Evolutionary conservation across 2,888 invertebrate species (phyloP), one percentile per base, ranked within the genome.

Genomic region (Paralinhomoeus sp.): DNA sequence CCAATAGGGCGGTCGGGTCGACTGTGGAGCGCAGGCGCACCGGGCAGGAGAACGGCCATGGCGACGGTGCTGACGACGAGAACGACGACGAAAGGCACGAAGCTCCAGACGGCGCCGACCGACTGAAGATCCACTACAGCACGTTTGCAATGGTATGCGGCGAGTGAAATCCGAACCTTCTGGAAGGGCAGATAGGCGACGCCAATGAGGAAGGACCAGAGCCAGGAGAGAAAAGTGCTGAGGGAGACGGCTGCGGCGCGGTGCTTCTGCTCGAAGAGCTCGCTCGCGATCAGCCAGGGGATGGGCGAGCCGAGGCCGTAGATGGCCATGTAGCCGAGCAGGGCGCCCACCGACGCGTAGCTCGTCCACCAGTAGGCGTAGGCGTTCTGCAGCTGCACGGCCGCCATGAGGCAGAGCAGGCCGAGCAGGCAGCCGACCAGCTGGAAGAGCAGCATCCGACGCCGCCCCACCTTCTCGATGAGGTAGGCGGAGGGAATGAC

Each of bases 401-500:
- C 49, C 7, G 62, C 44, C 0, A 61, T 62, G 39, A 63, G 57
- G n/a, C 61, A 47, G 15, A 62, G 53, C 44, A 59, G 58, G 45
- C 57, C 57, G 12, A 62, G 24, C 21, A 57, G 55, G 59, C 60
- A 62, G 23, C 63, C 63, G 2, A 49, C 53, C 0, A 64, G 53
- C 9, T 63, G 64, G 3, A 52, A 43, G 24, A 64, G 51, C 41
- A 62, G 62, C n/a, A 64, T 50, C 2, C 56, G 55, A 18, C 62
- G 51, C 24, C 64, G 50, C 5, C 64, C 64, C 3, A 54, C 51
- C 35, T 54, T 51, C 48, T 68, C 67, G 58, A 68, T 66, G 15
- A 68, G 51, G 9, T 64, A 64, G 15, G 67, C 62, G 3, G 65
- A 61, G 3, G 65, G 54, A 22, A 66, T 51, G 15, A 67, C 66